Evolutionary conservation across 2,797 vertebrate genomes (phyloP), one percentile per base, ranked within the genome.

Genomic region (Gadopsis bispinosus): DNA sequence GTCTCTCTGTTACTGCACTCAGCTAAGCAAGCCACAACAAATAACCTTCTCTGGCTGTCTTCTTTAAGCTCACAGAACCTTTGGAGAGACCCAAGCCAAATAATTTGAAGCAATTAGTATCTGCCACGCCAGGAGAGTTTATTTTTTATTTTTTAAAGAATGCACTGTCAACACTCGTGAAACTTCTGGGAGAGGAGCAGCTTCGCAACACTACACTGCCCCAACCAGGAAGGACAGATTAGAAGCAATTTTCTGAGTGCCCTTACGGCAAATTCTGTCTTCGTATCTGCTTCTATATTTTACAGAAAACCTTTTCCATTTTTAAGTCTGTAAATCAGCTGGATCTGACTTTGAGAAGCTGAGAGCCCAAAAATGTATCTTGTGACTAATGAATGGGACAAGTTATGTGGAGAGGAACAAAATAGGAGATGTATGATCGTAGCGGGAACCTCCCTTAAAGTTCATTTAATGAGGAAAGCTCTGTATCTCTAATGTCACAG

Each of bases 101-200:
- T 85, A 71, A 80, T 83, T 84, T 59, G 17, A 74, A 62, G 70
- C 69, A 85, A 81, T 88, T 73, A 80, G 56, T 55, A 71, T 81
- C 56, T 71, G 53, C 65, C 29, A 62, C 29, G 47, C 11, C 13
- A 51, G 53, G 31, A 73, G 51, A n/a, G 1, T 37, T 7, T 37
- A 33, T 47, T 82, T 66, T 11, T 54, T 65, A 48, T 20, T 59
- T 56, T 35, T 7, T 76, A 14, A 6, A 68, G 75, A 86, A 81
- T 33, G 74, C 70, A 41, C 60, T 37, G 22, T 81, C 66, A 73
- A 78, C 60, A 54, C 37, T 72, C 0, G 10, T 61, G 45, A 78
- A 75, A 22, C 68, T 66, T 75, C 58, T 22, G 26, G 29, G 72
- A 80, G 67, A 75, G 53, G 60, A 85, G 71, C 33, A 45, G 58